phyloP scores from a whole-genome alignment of 2,113 vertebrate genomes.

The Merops nubicus region DNA sequence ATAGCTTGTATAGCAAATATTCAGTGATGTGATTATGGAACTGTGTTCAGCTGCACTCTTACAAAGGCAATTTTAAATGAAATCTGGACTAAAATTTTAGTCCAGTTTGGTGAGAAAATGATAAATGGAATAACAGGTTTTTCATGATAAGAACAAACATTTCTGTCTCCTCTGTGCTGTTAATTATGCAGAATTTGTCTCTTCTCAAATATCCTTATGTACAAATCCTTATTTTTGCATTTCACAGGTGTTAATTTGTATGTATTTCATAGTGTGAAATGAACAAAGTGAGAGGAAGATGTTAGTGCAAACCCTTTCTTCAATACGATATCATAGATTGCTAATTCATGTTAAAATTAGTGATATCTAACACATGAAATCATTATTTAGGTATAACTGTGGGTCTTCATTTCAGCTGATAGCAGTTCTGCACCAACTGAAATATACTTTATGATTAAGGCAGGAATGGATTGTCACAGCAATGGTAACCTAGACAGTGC shows the following conservation, averaged over 20 bases:
- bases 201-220: not conserved
- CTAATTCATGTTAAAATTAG: not conserved
- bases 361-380: not conserved
- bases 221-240: conserved; percentile 33
- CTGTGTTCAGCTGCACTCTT: not conserved
- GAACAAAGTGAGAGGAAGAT: not conserved
- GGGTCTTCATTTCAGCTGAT: not conserved
- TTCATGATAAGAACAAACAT: conserved; percentile 21
- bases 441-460: not conserved
- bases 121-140: conserved; percentile 24
- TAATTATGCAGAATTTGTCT: conserved; percentile 31
- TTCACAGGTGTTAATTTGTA: conserved; percentile 20
- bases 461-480: not conserved
- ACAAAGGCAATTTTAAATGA: conserved; percentile 47
- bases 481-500: not conserved
- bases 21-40: conserved; percentile 3
- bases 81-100: conserved; percentile 18
- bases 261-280: not conserved
- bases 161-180: conserved; percentile 25
- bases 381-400: not conserved
- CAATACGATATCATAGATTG: not conserved
- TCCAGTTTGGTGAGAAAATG: conserved; percentile 33
- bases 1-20: not conserved
- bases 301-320: not conserved
- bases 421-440: not conserved